Base-by-base conservation (phyloP, 1,140 invertebrate genomes). In the Plodia interpunctella region DNA sequence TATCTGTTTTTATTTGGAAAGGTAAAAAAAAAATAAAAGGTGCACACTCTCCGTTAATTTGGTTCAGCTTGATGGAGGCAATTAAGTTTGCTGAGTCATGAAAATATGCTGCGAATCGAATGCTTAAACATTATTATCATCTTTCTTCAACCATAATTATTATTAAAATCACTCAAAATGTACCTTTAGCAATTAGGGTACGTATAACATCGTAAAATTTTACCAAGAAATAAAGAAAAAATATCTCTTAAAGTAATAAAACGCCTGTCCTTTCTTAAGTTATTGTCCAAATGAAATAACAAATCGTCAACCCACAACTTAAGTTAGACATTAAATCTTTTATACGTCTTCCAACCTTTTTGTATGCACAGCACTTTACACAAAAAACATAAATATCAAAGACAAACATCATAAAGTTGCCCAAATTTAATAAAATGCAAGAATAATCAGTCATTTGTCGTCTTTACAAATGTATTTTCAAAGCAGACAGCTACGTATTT, bases 371-470 rank as follows among this genome's bases (percentile, higher is more conserved):
- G n/a, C 13, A 44, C 38, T 44, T 44, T 44, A 44, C 38, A 44
- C n/a, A 17, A 44, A 44, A 44, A 44, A n/a, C 38, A 44, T 44
- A 44, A 44, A 44, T 44, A 15, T 44, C 38, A 44, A 17, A 44
- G 15, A n/a, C n/a, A 44, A 44, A 44, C 38, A 44, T 44, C 38
- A 44, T 44, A 44, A 44, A 44, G 38, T 44, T 10, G n/a, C 13
- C 38, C 13, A 44, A 44, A 44, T 44, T 44, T 44, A 44, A 44
- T 44, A 44, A 44, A 44, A 44, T 44, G 38, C 54, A 38, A 53
- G 21, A 61, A 68, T 63, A 51, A 61, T 66, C 59, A 66, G 54
- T 63, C 58, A 66, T 65, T 66, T 60, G 64, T 57, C 59, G 28
- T 53, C 38, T 57, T 63, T 59, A 67, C 63, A 63, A 65, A 69